These are phyloP conservation scores for Drosophila setosimentum DNA, from an alignment of 2,888 invertebrate genomes.

Conservation along the genomic window DNA sequence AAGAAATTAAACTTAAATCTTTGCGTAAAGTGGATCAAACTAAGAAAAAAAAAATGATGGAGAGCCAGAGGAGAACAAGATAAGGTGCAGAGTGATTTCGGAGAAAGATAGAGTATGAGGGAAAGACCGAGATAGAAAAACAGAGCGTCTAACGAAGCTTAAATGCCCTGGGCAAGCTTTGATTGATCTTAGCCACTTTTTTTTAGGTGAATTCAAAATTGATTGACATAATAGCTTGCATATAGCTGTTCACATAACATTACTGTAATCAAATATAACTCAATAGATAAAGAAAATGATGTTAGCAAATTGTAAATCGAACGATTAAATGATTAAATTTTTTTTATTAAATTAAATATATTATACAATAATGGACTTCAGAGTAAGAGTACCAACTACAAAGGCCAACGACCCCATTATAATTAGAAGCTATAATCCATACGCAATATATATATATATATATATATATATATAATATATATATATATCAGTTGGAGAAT, in stretches of 20 bases:
- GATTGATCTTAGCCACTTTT: neutral
- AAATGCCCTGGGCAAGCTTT: slow-evolving; percentile 7
- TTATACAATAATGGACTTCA: neutral
- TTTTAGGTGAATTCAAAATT: too few species aligned
- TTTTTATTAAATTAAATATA: neutral
- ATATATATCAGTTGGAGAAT: neutral
- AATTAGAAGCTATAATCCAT: neutral
- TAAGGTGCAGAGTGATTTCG: too few species aligned
- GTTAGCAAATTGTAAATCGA: neutral
- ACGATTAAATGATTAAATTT: neutral
- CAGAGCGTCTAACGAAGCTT: neutral
- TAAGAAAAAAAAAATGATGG: slow-evolving; percentile 38
- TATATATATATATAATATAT: too few species aligned
- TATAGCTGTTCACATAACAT: neutral
- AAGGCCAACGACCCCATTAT: too few species aligned
- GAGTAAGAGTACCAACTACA: neutral
- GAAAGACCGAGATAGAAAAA: neutral
- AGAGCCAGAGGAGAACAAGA: slow-evolving; percentile 18
- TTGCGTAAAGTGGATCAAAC: slow-evolving; percentile 73
- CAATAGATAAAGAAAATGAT: neutral
- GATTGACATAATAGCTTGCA: too few species aligned
- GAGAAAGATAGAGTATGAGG: neutral
- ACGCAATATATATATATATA: too few species aligned
- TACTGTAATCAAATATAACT: neutral
- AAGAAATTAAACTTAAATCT: slow-evolving; percentile 79